Conservation (phyloP, 2,113 vertebrate genomes). For the Equus quagga region DNA sequence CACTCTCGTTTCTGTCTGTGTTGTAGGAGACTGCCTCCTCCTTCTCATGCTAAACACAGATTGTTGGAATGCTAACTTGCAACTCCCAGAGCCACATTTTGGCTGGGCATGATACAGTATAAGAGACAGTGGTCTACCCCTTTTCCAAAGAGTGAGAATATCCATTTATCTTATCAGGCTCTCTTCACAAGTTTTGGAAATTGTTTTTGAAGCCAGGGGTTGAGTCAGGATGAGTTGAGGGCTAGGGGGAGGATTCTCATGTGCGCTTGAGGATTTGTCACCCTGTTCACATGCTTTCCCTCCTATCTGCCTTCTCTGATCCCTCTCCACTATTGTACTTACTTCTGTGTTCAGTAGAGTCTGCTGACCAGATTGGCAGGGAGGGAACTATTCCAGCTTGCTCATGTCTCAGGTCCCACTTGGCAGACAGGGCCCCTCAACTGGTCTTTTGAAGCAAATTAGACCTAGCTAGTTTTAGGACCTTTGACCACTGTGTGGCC, state of each 20-base stretch:
- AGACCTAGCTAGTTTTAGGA: not conserved
- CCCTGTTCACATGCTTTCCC: not conserved
- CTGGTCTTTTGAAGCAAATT: slow-evolving; percentile 26
- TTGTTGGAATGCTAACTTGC: not conserved
- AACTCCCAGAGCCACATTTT: not conserved
- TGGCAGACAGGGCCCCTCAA: not conserved
- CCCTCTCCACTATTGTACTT: not conserved
- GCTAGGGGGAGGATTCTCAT: not conserved
- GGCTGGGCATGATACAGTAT: not conserved
- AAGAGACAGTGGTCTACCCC: not conserved
- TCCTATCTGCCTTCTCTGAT: not conserved
- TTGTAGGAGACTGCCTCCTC: not conserved
- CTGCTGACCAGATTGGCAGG: not conserved
- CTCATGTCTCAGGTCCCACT: not conserved
- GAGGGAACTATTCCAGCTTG: not conserved
- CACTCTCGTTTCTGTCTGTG: not conserved
- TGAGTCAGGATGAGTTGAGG: slow-evolving; percentile 23
- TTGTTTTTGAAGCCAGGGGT: slow-evolving; percentile 32
- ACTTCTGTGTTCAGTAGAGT: not conserved
- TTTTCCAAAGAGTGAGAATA: not conserved
- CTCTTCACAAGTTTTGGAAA: slow-evolving; percentile 14
- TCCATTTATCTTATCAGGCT: not conserved
- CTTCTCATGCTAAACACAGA: not conserved
- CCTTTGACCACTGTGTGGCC: not conserved
- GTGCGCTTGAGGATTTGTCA: not conserved